Evolutionary conservation across 2,797 vertebrate species (phyloP), one percentile per base, ranked within the genome.

Genomic region (Leptatherina wallacei): DNA sequence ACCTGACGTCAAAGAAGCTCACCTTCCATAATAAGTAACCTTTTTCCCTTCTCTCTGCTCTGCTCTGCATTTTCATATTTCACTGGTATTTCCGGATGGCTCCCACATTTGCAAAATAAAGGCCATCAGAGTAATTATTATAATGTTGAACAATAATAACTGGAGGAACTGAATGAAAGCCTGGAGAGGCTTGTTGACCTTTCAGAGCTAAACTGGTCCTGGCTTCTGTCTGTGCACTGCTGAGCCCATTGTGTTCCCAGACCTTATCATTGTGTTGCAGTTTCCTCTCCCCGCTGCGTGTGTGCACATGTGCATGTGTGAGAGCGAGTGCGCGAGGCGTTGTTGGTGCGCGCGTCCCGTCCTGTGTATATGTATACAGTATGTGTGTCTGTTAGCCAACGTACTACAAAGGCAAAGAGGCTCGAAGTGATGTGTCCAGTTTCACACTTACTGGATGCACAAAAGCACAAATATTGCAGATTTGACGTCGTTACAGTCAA

Each of bases 221-320:
- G 91, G 89, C 89, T 92, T 91, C 87, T 92, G 92, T 93, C 91
- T 93, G 92, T 91, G 86, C 88, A 85, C 88, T 77, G 88, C 86
- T 84, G 86, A 81, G 80, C 83, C 94, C 91, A 95, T 95, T 95
- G 95, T 95, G 89, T 93, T 95, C 90, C 73, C 88, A 90, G 81
- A 88, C 82, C 93, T 95, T 95, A 95, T 95, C 95, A 95, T 93
- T 93, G 92, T 94, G 89, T 85, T 92, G 89, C 94, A 95, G 94
- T 85, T 95, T 95, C 95, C 95, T 94, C 87, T 94, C 80, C 71
- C 80, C 55, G 80, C 83, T 79, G 86, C 38, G 78, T 71, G 83
- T 81, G 84, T 69, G 82, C 80, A 80, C 78, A 36, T 82, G 82
- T 80, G 75, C 78, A 73, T 81, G 84, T 82, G 78, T 75, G 78